phyloP scores from a whole-genome alignment of 2,888 invertebrate species.

The Hoplodrina blanda region DNA sequence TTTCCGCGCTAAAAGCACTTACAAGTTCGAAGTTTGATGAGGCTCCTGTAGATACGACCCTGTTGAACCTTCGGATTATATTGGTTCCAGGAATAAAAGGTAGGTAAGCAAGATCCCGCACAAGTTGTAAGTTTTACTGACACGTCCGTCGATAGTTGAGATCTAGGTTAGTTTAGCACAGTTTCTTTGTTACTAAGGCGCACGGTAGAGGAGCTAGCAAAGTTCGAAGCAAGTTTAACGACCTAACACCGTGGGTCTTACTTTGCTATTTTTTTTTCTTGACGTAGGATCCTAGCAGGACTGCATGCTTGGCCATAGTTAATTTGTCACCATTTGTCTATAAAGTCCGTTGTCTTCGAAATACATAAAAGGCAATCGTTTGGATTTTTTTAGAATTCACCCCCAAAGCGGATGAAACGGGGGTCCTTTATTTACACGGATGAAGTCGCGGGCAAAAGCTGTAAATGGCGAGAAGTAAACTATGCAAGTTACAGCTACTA shows the following conservation, averaged over 20 bases:
- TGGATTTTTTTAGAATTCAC: no score
- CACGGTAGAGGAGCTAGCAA: background rate
- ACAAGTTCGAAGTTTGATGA: slow-evolving; percentile 37
- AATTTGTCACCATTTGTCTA: no score
- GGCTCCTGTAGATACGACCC: background rate
- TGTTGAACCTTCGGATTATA: slow-evolving; percentile 4
- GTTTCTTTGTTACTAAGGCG: background rate
- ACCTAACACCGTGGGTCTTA: background rate
- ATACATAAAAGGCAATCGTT: no score
- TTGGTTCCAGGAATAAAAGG: slow-evolving; percentile 21
- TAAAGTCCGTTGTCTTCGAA: background rate
- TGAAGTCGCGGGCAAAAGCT: no score
- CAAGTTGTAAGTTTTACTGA: slow-evolving; percentile 6
- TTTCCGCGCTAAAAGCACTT: slow-evolving; percentile 28
- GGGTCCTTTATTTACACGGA: no score
- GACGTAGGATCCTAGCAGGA: background rate
- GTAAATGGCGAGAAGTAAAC: background rate
- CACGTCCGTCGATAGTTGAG: background rate
- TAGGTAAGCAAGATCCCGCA: background rate
- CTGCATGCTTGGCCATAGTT: background rate
- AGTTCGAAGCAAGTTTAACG: background rate
- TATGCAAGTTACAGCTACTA: no score
- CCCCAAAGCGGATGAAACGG: no score
- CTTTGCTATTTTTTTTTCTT: background rate
- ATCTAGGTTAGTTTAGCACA: background rate